phyloP scores from a whole-genome alignment of 2,113 vertebrate genomes.

The Eptatretus burgeri region DNA sequence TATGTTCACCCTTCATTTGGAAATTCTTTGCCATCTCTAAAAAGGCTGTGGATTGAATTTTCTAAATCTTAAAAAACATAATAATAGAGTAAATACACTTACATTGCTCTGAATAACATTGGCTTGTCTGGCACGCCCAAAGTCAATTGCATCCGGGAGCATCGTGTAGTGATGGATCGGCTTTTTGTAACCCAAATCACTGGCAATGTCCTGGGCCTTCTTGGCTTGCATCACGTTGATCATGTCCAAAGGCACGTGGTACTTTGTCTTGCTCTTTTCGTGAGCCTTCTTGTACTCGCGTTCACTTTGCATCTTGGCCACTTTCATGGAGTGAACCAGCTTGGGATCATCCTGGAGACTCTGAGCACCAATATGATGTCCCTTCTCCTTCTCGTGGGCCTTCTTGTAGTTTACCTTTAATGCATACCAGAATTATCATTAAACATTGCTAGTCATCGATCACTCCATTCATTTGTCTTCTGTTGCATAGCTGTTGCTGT shows the following conservation, averaged over 20 bases:
- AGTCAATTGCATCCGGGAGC: conserved; percentile 32
- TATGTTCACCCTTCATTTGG: too few relatives aligned
- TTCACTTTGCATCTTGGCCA: conserved; percentile 31
- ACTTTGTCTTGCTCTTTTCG: conserved; percentile 24
- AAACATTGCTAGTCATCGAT: too few relatives aligned
- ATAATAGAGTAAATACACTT: conserved; percentile 13
- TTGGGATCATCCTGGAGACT: conserved; percentile 32
- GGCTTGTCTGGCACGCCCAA: conserved; percentile 27
- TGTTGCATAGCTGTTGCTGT: too few relatives aligned
- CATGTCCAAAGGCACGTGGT: conserved; percentile 23
- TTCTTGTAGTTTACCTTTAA: conserved; percentile 29
- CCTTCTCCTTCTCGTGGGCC: conserved; percentile 26
- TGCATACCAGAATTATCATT: neutral
- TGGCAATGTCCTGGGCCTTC: conserved; percentile 22
- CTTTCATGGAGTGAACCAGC: conserved; percentile 32
- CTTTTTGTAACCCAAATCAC: conserved; percentile 21
- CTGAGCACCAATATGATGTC: conserved; percentile 28
- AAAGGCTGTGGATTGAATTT: too few relatives aligned
- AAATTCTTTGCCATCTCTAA: too few relatives aligned
- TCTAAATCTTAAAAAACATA: too few relatives aligned
- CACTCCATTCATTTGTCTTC: too few relatives aligned
- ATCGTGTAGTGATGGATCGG: conserved; percentile 26
- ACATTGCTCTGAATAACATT: conserved; percentile 36
- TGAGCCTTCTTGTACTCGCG: conserved; percentile 26
- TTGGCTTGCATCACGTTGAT: conserved; percentile 21